phyloP scores from a whole-genome alignment of 1,140 invertebrate species.

The Philaenus spumarius region DNA sequence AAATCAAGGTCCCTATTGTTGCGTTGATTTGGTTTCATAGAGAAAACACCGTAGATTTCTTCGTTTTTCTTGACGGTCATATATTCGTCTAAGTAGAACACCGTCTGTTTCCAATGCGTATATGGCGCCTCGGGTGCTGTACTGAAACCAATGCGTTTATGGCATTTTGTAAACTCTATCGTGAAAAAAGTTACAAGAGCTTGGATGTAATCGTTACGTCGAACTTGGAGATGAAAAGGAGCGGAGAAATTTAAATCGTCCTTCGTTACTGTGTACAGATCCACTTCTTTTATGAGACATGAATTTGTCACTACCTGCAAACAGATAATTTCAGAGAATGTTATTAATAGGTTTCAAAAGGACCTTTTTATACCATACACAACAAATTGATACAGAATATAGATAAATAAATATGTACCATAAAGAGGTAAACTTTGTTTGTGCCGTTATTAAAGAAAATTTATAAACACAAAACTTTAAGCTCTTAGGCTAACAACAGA shows the following conservation, averaged over 20 bases:
- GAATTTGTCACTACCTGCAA: constrained; percentile 56
- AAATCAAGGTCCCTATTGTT: constrained; percentile 98
- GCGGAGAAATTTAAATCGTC: constrained; percentile 89
- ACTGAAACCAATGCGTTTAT: constrained; percentile 97
- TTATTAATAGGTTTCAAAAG: too few relatives aligned
- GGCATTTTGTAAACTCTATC: constrained; percentile 98
- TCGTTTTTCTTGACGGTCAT: constrained; percentile 93
- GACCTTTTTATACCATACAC: too few relatives aligned
- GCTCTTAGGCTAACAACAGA: too few relatives aligned
- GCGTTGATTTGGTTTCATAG: constrained; percentile 89
- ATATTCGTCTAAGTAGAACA: constrained; percentile 93
- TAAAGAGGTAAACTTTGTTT: too few relatives aligned
- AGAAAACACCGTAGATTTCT: constrained; percentile 85
- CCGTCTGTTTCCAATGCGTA: constrained; percentile 99
- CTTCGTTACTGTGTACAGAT: constrained; percentile 95
- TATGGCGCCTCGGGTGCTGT: constrained; percentile 96
- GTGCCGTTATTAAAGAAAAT: too few relatives aligned
- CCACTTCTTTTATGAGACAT: constrained; percentile 89
- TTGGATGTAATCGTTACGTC: constrained; percentile 96
- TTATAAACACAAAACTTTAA: too few relatives aligned
- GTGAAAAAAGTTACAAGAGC: constrained; percentile 98
- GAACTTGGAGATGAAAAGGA: constrained; percentile 78
- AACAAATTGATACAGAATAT: too few relatives aligned
- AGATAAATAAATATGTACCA: too few relatives aligned
- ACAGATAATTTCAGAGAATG: too few relatives aligned